These are phyloP conservation scores for Eidolon helvum DNA, from an alignment of 2,113 vertebrate species.

Conservation along the genomic window DNA sequence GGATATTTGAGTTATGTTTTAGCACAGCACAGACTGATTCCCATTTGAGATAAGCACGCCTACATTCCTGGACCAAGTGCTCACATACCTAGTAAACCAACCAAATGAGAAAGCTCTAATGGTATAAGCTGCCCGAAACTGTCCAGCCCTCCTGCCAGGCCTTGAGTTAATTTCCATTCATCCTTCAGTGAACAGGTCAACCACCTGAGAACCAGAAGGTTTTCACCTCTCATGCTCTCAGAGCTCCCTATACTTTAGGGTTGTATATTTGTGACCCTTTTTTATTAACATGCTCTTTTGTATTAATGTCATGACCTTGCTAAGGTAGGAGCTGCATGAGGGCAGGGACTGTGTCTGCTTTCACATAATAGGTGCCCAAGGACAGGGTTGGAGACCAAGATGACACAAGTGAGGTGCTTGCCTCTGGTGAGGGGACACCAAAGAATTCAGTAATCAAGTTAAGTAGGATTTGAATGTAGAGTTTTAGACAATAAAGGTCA, in stretches of 20 bases:
- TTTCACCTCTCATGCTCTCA: neutral
- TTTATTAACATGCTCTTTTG: neutral
- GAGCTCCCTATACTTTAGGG: neutral
- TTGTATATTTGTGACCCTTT: neutral
- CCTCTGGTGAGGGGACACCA: neutral
- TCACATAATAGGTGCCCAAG: neutral
- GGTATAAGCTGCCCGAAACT: neutral
- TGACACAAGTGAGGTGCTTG: too few species aligned
- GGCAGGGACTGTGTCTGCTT: neutral
- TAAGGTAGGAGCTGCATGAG: neutral
- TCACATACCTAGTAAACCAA: neutral
- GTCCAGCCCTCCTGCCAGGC: neutral
- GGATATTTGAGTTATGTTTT: constrained; percentile 16
- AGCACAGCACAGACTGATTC: constrained; percentile 1
- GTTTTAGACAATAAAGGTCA: neutral
- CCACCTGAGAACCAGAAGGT: rapidly evolving
- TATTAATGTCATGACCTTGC: neutral
- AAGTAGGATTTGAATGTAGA: neutral
- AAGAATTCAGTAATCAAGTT: neutral
- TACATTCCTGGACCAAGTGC: constrained; percentile 28
- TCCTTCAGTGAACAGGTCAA: neutral
- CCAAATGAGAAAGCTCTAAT: neutral
- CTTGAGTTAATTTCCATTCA: neutral
- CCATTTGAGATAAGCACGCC: neutral
- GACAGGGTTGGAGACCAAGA: neutral